A percentile compares a stretch with the other conserved stretches of the same genome.
These are phyloP conservation scores for Poliocrania exsul DNA, from an alignment of 2,797 vertebrate genomes.

Conservation along the genomic window DNA sequence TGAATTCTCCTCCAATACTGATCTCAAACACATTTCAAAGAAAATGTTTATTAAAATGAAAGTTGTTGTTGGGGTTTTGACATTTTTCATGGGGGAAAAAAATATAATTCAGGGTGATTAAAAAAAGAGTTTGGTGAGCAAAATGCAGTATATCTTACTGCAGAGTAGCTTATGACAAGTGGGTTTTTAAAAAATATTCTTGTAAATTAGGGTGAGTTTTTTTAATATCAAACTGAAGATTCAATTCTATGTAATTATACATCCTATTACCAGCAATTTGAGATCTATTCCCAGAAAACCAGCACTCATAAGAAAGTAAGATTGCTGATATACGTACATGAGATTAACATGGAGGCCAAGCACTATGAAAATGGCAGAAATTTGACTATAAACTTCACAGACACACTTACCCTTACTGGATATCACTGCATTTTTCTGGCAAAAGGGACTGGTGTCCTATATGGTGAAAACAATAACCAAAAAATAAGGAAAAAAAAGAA, in stretches of 20 bases:
- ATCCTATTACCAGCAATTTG: background rate
- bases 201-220: background rate
- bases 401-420: conserved; percentile 49
- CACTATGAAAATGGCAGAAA: background rate
- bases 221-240: background rate
- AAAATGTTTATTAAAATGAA: background rate
- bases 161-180: background rate
- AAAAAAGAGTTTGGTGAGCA: background rate
- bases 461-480: background rate
- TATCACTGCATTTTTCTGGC: background rate
- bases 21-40: background rate
- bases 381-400: background rate
- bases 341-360: background rate
- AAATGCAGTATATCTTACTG: background rate
- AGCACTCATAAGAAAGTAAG: background rate
- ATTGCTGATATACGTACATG: background rate
- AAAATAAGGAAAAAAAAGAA: background rate
- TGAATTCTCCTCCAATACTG: background rate
- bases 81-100: background rate
- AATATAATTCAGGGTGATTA: background rate
- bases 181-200: background rate
- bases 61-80: background rate
- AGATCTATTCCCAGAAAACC: background rate
- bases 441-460: background rate
- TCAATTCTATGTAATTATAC: background rate